phyloP scores from a whole-genome alignment of 2,113 vertebrate species.

The Leuciscus idus region DNA sequence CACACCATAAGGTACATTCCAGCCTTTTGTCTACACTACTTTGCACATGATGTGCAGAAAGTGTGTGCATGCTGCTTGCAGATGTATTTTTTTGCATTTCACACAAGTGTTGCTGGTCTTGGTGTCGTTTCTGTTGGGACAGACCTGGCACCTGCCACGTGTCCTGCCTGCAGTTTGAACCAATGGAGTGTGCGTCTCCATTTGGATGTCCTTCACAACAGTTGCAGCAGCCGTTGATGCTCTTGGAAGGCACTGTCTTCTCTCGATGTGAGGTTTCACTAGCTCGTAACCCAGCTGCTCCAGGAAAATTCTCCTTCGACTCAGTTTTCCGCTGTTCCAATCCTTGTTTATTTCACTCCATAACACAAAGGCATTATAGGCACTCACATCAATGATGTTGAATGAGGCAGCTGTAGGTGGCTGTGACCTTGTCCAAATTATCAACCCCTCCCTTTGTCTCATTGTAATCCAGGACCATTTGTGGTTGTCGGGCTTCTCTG shows the following conservation, averaged over 20 bases:
- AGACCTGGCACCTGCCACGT: background rate
- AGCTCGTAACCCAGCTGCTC: slow-evolving; percentile 34
- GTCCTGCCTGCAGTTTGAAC: background rate
- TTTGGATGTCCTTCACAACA: background rate
- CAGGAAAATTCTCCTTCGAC: slow-evolving; percentile 46
- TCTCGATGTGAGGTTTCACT: background rate
- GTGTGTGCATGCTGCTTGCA: background rate
- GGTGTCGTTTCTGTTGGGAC: background rate
- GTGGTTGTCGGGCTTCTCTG: background rate
- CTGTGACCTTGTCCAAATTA: slow-evolving; percentile 35
- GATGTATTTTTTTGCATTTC: background rate
- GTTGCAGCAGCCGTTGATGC: background rate
- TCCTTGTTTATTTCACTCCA: slow-evolving; percentile 39
- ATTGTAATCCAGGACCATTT: background rate
- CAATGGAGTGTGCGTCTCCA: background rate
- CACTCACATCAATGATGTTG: slow-evolving; percentile 48
- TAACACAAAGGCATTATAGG: slow-evolving; percentile 14
- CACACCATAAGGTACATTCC: background rate
- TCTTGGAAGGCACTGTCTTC: background rate
- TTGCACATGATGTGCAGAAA: background rate
- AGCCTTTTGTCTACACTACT: background rate
- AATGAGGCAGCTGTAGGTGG: slow-evolving; percentile 50
- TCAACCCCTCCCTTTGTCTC: slow-evolving; percentile 22
- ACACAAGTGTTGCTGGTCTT: background rate
- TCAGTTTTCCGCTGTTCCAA: slow-evolving; percentile 46